Conservation (phyloP, 2,113 vertebrate genomes). For the Bos javanicus region DNA sequence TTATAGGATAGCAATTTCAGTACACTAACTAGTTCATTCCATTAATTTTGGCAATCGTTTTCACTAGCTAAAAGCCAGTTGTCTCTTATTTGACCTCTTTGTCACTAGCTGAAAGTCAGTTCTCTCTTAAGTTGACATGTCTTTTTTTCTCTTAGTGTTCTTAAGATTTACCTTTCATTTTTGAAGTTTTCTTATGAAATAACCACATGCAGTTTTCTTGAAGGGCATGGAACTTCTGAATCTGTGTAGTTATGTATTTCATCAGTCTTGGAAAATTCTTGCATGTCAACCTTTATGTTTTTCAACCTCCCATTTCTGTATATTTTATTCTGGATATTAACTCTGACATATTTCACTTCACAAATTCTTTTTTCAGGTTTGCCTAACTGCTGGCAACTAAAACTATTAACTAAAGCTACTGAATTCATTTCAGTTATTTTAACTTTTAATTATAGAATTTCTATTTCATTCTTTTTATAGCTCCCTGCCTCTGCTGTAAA, state of each 20-base stretch:
- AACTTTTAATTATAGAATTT: not conserved
- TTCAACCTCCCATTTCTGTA: not conserved
- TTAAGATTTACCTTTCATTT: not conserved
- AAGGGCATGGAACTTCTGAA: not conserved
- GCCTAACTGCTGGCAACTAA: not conserved
- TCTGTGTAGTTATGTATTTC: not conserved
- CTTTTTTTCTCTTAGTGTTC: not conserved
- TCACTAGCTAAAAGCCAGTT: not conserved
- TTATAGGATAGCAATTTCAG: not conserved
- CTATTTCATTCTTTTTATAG: not conserved
- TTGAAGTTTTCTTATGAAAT: not conserved
- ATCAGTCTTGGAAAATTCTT: not conserved
- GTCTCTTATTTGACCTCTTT: not conserved
- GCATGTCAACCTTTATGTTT: not conserved
- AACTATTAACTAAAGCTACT: not conserved
- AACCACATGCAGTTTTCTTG: not conserved
- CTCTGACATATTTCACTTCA: not conserved
- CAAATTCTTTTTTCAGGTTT: not conserved
- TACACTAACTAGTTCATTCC: not conserved
- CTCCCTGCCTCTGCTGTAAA: not conserved
- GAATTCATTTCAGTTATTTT: not conserved
- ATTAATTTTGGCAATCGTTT: not conserved
- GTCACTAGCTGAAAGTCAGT: not conserved
- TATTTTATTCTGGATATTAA: not conserved
- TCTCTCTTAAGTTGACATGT: not conserved